Base-by-base conservation (phyloP, 1,140 invertebrate species). In the Papilio xuthus region DNA sequence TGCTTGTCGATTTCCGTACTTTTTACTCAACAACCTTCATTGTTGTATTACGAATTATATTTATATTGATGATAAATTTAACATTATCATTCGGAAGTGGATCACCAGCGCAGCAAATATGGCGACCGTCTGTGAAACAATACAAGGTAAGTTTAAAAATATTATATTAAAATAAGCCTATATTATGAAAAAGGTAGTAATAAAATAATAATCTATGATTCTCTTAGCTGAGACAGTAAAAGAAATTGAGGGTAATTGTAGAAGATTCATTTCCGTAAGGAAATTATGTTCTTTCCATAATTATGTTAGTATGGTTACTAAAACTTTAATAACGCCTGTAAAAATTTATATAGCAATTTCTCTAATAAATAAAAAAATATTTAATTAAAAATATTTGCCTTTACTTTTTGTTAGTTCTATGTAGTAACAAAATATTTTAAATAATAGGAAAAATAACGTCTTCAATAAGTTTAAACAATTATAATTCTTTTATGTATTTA, bases 51-150 rank as follows among this genome's bases (percentile, higher is more conserved):
- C n/a, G 26, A 76, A 69, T 60, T 72, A 87, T 89, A 89, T 90
- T 89, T 89, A 91, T 86, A 85, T 83, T 83, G 75, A 85, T 83
- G 80, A 85, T 83, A 85, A 85, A 87, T 84, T 86, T 77, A 79
- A 80, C 75, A 70, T 13, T 70, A 82, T 79, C 88, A 91, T 85
- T 91, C 81, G 20, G 20, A 84, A 73, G 70, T 80, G 73, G 84
- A 78, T 83, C 15, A 79, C n/a, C 73, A 42, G 18, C 41, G 73
- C 50, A 60, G 72, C 77, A 82, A 83, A 67, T 70, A 88, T 87
- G 85, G 77, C 83, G 12, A 83, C 82, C 6, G 79, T 90, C 50
- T 86, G 86, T 79, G 81, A 89, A 73, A 85, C 84, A 79, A 78
- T 86, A 41, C 81, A 85, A 85, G 84, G 86, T 88, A 82, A 75